Evolutionary conservation across 2,888 invertebrate species (phyloP), one percentile per base, ranked within the genome.

Genomic region (Aphidoletes aphidimyza): DNA sequence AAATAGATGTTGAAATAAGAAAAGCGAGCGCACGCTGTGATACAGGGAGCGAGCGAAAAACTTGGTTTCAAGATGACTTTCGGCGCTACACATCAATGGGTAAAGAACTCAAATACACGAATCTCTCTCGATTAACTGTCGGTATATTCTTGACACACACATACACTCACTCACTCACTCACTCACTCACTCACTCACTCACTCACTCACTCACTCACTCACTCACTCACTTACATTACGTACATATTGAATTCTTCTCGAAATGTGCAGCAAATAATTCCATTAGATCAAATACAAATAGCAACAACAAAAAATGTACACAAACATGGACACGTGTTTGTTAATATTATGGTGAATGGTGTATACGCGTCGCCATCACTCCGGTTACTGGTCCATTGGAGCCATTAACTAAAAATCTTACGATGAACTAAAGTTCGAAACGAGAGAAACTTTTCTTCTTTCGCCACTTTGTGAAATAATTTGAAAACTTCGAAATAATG

Each of bases 401-500:
- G 30, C 69, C 69, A 69, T 69, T 69, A 69, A 69, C 69, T 69
- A 69, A 69, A 69, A 69, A 69, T 69, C 69, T 69, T 69, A n/a
- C 5, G 26, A 69, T 69, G 69, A 69, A 69, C 69, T 69, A 69
- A 69, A 69, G 69, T 69, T 69, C 42, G 14, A n/a, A 69, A 30
- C 26, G 69, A 6, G 30, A 69, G 14, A 54, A 69, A 69, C 34
- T 69, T 69, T 69, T 30, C 69, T 69, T 30, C 69, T n/a, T 30
- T 9, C 30, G 69, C 30, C 69, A 69, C 69, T 69, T 69, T 81
- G 81, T 81, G 81, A 37, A 81, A 81, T 81, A 81, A 81, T 81
- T 81, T 81, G 81, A 81, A 81, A 81, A 81, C 37, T 81, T 81
- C 37, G 8, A 81, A 81, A 69, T 69, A 69, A 69, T 81, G 81